Evolutionary conservation across 2,888 invertebrate genomes (phyloP), one percentile per base, ranked within the genome.

Genomic region (Drosophila meridiana): DNA sequence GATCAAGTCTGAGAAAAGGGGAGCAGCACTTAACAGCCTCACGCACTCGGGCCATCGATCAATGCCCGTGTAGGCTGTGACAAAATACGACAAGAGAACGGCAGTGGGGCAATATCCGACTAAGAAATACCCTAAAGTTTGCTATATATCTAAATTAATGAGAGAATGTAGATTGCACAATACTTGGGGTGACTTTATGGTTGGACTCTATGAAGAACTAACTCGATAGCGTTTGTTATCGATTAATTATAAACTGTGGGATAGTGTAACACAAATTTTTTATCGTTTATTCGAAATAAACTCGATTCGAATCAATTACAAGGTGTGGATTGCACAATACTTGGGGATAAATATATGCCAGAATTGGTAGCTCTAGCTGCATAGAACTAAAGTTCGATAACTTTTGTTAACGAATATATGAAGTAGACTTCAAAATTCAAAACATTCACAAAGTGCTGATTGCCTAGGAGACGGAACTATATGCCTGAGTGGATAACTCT

Each of bases 1-100:
- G 58, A 65, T 20, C 53, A 55, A 62, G 40, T 30, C 52, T n/a
- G 55, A 45, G 32, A 9, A 58, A 47, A 30, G 62, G 56, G 52
- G 60, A 58, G 61, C 50, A 78, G 75, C 83, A 85, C 81, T 83
- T 78, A 72, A 69, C 72, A 82, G 77, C 50, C 69, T 63, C 57
- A 36, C 68, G 67, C 61, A 67, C 58, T 43, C 53, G 34, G n/a
- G 38, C 71, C 60, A 83, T 84, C 76, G 80, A 83, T 85, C 87
- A 81, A 73, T 53, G 65, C 28, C 58, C 57, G 62, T 42, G 69
- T 42, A 61, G 62, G 72, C 47, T 42, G 52, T 58, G 58, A 55
- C 55, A 55, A 55, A 55, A 55, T 40, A 5, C 34, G 36, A 52
- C 50, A 20, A 52, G 50, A 34, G 50, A 1, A 3, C 20, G 5